These are phyloP conservation scores for Sturnus vulgaris DNA, from an alignment of 2,113 vertebrate genomes.

Conservation along the genomic window DNA sequence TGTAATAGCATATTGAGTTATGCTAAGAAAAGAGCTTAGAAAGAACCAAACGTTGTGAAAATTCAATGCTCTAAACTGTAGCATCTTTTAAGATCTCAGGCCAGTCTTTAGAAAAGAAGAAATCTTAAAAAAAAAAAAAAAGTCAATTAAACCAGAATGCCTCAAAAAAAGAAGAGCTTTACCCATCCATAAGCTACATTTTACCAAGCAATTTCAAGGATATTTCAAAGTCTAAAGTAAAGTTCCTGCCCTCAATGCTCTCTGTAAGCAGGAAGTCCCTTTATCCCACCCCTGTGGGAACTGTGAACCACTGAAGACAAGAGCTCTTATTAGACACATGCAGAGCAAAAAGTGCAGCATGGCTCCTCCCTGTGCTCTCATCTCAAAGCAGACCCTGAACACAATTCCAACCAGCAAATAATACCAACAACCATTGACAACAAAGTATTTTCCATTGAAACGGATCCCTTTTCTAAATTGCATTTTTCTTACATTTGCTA, in stretches of 20 bases:
- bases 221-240: neutral
- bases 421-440: neutral
- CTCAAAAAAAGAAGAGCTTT: neutral
- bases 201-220: neutral
- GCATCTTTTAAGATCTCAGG: neutral
- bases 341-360: neutral
- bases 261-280: neutral
- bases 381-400: neutral
- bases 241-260: neutral
- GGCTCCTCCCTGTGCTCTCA: neutral
- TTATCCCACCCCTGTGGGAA: neutral
- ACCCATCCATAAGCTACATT: neutral
- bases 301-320: neutral
- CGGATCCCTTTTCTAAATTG: neutral
- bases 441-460: neutral
- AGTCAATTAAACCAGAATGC: neutral
- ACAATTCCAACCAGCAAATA: neutral
- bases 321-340: neutral
- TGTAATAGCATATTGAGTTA: neutral
- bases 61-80: neutral
- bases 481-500: neutral
- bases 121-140: neutral
- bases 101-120: neutral
- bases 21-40: neutral
- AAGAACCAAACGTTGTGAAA: neutral